These are phyloP conservation scores for Sanderia malayensis DNA, from an alignment of 30 jellyfish, hydroid and myxozoan species.

Conservation along the genomic window DNA sequence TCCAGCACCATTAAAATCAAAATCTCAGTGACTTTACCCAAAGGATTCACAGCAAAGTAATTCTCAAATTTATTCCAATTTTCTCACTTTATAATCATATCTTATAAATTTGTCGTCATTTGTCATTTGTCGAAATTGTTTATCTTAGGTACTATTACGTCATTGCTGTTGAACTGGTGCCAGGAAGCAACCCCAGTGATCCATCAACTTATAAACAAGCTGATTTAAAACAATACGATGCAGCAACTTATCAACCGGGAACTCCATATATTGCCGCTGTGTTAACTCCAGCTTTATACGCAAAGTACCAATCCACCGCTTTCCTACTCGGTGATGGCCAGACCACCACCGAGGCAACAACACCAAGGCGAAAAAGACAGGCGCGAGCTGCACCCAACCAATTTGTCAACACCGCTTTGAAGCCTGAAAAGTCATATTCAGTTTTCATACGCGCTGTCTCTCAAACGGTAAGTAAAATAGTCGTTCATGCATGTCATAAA, in stretches of 20 bases:
- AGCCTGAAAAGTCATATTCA: constrained; percentile 37
- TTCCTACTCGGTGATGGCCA: constrained; percentile 61
- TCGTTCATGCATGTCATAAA: neutral
- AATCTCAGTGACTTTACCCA: constrained; percentile 17
- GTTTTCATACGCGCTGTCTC: constrained; percentile 46
- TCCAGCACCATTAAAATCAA: constrained; percentile 18
- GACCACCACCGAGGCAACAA: neutral
- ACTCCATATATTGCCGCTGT: constrained; percentile 68
- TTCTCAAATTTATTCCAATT: no score
- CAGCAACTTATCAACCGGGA: constrained; percentile 16
- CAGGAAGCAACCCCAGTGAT: constrained; percentile 4
- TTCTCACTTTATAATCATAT: no score
- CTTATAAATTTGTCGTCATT: no score
- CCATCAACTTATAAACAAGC: constrained; percentile 24
- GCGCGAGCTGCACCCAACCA: constrained; percentile 30
- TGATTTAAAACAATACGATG: constrained; percentile 27
- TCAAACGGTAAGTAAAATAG: constrained; percentile 19
- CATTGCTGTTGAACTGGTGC: constrained; percentile 24
- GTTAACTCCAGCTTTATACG: constrained; percentile 15
- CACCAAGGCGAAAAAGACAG: constrained; percentile 17
- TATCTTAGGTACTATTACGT: constrained; percentile 33
- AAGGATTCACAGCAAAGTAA: constrained; percentile 33
- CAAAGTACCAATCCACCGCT: no score
- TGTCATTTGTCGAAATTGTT: no score
- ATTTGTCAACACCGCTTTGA: constrained; percentile 30